phyloP scores from a whole-genome alignment of 2,113 vertebrate genomes.

The Coreoperca whiteheadi region DNA sequence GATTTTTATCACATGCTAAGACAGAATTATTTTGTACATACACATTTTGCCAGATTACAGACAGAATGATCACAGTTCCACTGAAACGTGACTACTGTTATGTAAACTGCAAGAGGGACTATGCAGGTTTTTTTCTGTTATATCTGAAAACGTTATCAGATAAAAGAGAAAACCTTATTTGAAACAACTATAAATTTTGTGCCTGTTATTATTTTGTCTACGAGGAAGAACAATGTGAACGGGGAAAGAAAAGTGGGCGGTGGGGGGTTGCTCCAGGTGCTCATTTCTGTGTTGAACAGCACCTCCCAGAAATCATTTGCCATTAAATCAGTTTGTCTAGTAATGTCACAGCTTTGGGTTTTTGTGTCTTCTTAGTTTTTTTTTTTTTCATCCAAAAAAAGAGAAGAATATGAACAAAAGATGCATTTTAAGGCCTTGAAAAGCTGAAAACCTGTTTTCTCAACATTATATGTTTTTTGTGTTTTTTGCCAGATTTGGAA shows the following conservation, averaged over 20 bases:
- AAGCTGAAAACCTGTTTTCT: background rate
- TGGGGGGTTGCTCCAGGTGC: background rate
- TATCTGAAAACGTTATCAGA: background rate
- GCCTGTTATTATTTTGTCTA: slow-evolving; percentile 1
- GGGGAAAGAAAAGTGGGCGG: too few relatives aligned
- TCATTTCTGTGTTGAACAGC: background rate
- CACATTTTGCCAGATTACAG: background rate
- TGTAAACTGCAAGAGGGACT: background rate
- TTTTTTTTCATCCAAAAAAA: too few relatives aligned
- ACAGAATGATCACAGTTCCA: background rate
- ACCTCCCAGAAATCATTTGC: slow-evolving; percentile 4
- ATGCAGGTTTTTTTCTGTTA: background rate
- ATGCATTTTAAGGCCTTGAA: too few relatives aligned
- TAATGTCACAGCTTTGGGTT: background rate
- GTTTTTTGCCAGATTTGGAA: background rate
- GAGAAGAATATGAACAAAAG: too few relatives aligned
- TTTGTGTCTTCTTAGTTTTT: too few relatives aligned
- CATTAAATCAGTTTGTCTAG: background rate
- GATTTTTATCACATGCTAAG: background rate
- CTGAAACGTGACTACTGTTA: background rate
- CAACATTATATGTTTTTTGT: too few relatives aligned
- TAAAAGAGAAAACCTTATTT: background rate
- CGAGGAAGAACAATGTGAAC: background rate
- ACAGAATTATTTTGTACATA: background rate
- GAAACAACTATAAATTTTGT: background rate